A percentile compares a stretch with the other conserved stretches of the same genome.
Conservation (phyloP, 1,140 invertebrate genomes). For the Adelges cooleyi region DNA sequence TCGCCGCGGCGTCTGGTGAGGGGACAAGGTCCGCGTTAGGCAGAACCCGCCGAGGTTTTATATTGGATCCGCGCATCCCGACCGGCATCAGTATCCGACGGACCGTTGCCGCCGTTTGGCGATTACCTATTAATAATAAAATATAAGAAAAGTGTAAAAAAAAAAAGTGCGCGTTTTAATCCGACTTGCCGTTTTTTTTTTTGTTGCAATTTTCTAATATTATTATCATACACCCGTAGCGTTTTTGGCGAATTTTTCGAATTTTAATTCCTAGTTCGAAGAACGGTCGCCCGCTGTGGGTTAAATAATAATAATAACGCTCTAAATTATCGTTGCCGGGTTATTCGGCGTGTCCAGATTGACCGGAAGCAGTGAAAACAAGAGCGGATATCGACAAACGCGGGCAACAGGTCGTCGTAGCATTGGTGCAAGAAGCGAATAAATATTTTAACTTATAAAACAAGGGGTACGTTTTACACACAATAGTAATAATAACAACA, state of each 20-base stretch:
- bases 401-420: not conserved
- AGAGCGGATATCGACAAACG: not conserved
- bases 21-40: conserved; percentile 6
- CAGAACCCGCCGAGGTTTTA: conserved; percentile 4
- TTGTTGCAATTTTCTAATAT: too few species aligned
- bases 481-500: not conserved
- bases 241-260: too few species aligned
- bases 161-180: too few species aligned
- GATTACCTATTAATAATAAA: not conserved
- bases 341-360: conserved; percentile 14
- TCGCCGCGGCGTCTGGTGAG: conserved; percentile 1
- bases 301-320: not conserved
- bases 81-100: conserved; percentile 23
- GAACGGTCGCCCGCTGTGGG: too few species aligned
- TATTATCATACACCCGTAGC: too few species aligned
- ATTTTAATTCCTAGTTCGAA: conserved; percentile 9
- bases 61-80: not conserved
- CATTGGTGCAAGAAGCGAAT: not conserved
- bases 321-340: not conserved
- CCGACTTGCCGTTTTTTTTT: too few species aligned
- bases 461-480: not conserved
- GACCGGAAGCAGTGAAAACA: not conserved
- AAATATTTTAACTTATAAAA: not conserved
- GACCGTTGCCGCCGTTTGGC: conserved; percentile 27
- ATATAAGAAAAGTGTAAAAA: too few species aligned